Evolutionary conservation across 2,113 vertebrate species (phyloP).

Genomic region (Colaptes auratus): DNA sequence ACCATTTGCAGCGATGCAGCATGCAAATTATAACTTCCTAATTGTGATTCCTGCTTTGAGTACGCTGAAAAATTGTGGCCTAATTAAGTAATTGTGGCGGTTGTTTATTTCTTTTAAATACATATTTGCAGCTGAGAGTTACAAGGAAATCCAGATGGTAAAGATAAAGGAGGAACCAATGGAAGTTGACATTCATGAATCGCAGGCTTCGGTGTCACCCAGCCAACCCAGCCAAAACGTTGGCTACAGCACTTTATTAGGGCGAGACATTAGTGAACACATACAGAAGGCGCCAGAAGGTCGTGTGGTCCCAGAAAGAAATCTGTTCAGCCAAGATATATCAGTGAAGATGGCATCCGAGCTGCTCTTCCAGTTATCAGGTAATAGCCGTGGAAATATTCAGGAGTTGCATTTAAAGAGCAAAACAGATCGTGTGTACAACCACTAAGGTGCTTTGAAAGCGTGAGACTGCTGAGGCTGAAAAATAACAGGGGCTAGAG

Average conservation of each 20-base stretch:
- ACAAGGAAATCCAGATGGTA: slow-evolving; percentile 89
- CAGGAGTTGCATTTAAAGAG: background rate
- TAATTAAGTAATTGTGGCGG: slow-evolving; percentile 32
- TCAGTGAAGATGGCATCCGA: slow-evolving; percentile 99
- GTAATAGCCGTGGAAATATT: slow-evolving; percentile 69
- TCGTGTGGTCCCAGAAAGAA: slow-evolving; percentile 88
- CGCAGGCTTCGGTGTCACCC: slow-evolving; percentile 80
- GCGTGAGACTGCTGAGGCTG: background rate
- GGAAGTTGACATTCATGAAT: slow-evolving; percentile 91
- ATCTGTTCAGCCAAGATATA: slow-evolving; percentile 98
- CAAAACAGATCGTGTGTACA: background rate
- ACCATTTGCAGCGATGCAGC: background rate
- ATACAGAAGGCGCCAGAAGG: slow-evolving; percentile 86
- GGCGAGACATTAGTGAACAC: slow-evolving; percentile 87
- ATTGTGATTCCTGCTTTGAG: slow-evolving; percentile 22
- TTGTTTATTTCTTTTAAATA: background rate
- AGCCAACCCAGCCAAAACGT: slow-evolving; percentile 80
- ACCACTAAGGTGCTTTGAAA: background rate
- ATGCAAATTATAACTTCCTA: background rate
- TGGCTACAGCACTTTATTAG: slow-evolving; percentile 93
- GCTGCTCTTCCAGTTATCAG: slow-evolving; percentile 96
- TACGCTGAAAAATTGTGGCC: slow-evolving; percentile 18
- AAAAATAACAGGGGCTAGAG: background rate
- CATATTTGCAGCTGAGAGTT: slow-evolving; percentile 86
- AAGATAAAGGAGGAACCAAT: slow-evolving; percentile 96